Percentiles rank a stretch among this genome's conserved stretches.
Conservation (phyloP, 2,888 invertebrate genomes). For the Drosophila infuscata region DNA sequence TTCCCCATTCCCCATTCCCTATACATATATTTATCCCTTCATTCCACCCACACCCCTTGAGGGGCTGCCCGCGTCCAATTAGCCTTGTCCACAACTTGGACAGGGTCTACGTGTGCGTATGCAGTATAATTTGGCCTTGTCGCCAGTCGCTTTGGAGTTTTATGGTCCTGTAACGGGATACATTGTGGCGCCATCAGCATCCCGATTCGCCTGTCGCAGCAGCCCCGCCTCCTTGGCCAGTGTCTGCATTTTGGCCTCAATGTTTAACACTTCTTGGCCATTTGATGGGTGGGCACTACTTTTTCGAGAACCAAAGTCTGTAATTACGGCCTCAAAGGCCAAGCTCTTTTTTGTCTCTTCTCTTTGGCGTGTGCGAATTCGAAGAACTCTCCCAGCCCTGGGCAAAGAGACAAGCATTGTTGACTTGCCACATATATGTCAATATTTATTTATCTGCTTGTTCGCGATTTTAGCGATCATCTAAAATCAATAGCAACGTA, state of each 20-base stretch:
- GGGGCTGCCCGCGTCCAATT: slow-evolving; percentile 58
- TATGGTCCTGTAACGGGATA: slow-evolving; percentile 79
- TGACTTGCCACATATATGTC: slow-evolving; percentile 49
- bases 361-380: slow-evolving; percentile 6
- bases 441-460: slow-evolving; percentile 28
- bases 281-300: slow-evolving; percentile 40
- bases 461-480: slow-evolving; percentile 47
- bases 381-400: slow-evolving; percentile 21
- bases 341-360: slow-evolving; percentile 36
- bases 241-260: slow-evolving; percentile 11
- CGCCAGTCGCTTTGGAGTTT: slow-evolving; percentile 66
- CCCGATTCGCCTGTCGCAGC: slow-evolving; percentile 26
- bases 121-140: slow-evolving; percentile 73
- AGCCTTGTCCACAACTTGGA: slow-evolving; percentile 47
- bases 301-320: slow-evolving; percentile 66
- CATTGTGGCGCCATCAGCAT: slow-evolving; percentile 77
- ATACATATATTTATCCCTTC: neutral
- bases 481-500: slow-evolving; percentile 53
- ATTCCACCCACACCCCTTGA: neutral
- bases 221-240: neutral
- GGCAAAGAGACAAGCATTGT: neutral
- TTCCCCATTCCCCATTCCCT: neutral
- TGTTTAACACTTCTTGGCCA: slow-evolving; percentile 14
- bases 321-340: slow-evolving; percentile 67
- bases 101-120: slow-evolving; percentile 61